These are phyloP conservation scores for Palythoa grandis DNA, from an alignment of 92 coral and sea anemone species.

Conservation along the genomic window DNA sequence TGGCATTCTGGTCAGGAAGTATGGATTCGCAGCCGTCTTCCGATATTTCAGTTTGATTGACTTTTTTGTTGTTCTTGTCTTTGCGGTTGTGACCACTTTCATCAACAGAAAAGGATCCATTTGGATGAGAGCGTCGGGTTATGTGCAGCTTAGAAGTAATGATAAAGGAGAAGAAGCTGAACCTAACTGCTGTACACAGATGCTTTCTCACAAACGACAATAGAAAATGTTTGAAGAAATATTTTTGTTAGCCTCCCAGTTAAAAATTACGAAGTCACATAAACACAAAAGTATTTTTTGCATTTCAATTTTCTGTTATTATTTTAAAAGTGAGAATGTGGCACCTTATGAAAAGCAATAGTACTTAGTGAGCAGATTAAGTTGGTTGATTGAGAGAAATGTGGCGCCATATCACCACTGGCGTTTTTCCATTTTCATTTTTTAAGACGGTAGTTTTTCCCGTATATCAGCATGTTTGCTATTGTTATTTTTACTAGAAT, in stretches of 20 bases:
- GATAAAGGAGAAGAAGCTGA: constrained; percentile 18
- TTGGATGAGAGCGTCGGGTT: constrained; percentile 84
- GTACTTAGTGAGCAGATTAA: too few relatives aligned
- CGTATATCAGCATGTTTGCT: too few relatives aligned
- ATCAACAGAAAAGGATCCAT: constrained; percentile 64
- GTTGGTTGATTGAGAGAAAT: too few relatives aligned
- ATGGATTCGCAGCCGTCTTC: constrained; percentile 72
- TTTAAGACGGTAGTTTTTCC: too few relatives aligned
- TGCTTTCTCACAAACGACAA: constrained; percentile 18
- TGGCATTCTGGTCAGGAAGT: constrained; percentile 68
- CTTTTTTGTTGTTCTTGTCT: constrained; percentile 60
- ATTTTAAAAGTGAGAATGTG: too few relatives aligned
- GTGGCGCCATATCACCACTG: too few relatives aligned
- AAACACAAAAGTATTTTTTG: background rate
- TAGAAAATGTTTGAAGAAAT: background rate
- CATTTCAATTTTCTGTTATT: too few relatives aligned
- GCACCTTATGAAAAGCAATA: too few relatives aligned
- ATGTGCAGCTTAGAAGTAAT: constrained; percentile 47
- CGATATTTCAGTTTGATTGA: constrained; percentile 79
- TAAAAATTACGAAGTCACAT: background rate
- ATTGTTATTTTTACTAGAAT: too few relatives aligned
- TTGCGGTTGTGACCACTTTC: constrained; percentile 55
- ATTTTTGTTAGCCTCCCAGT: background rate
- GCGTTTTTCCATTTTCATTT: too few relatives aligned
- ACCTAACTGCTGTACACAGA: background rate